These are phyloP conservation scores for Synergus gifuensis DNA, from an alignment of 2,888 invertebrate species.

Conservation along the genomic window DNA sequence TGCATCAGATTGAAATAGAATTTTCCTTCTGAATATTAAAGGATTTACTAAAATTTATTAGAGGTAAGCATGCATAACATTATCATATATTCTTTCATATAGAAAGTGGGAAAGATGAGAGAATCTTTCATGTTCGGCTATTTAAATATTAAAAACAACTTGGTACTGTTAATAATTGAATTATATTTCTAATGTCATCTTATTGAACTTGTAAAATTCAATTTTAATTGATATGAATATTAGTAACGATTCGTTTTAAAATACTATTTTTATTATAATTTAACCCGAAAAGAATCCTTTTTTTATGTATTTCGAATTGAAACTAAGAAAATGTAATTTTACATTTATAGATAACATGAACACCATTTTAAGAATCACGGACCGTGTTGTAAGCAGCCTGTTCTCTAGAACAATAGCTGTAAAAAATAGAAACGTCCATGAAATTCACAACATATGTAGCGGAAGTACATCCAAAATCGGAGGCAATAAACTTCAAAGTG, in stretches of 20 bases:
- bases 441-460: not conserved
- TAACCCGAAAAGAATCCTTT: not conserved
- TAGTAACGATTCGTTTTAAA: not conserved
- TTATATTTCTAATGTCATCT: not conserved
- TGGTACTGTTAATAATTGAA: not conserved
- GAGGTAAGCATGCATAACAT: not conserved
- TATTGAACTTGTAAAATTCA: not conserved
- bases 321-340: not conserved
- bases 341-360: constrained; percentile 24
- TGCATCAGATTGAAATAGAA: not conserved
- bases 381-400: not conserved
- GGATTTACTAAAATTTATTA: not conserved
- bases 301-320: not conserved
- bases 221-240: not conserved
- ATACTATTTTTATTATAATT: not conserved
- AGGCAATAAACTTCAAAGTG: not conserved
- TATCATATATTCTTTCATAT: not conserved
- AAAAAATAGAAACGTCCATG: not conserved
- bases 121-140: not conserved
- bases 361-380: constrained; percentile 9
- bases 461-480: not conserved
- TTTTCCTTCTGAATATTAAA: not conserved
- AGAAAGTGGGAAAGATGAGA: not conserved
- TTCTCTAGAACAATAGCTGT: constrained; percentile 4
- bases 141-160: not conserved